Base-by-base conservation (phyloP, 1,140 invertebrate species). In the Drosophila teissieri region DNA sequence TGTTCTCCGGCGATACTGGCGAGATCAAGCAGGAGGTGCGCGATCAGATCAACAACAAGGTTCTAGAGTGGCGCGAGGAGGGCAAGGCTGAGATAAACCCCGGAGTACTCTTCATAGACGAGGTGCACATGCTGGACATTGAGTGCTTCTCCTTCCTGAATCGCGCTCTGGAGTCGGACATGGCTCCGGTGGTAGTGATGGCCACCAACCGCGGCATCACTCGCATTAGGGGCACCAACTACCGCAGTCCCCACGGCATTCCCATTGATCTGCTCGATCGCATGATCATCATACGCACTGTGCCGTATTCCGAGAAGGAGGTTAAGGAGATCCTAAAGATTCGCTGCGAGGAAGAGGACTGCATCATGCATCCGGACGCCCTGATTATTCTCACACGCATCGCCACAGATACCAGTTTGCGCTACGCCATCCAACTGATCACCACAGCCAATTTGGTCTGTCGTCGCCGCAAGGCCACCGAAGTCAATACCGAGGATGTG, bases 131-230 rank as follows among this genome's bases (percentile, higher is more conserved):
- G 98, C 93, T 99, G 68, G 99, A 99, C 86, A 98, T 99, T 52
- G 98, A 99, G 92, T 99, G 98, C 92, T 99, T 99, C 93, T 99
- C 98, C 1, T 99, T 98, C 92, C 93, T 99, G 1, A 99, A 99
- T 93, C 95, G 98, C 48, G 98, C 98, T 0, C 92, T 99, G 22
- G 99, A 99, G 91, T 97, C 97, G 76, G 98, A 99, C 84, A 98
- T 99, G 95, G 96, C 98, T 0, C 99, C 99, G 0, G 96, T 99
- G 24, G 96, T 99, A 3, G 98, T 99, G 8, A 99, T 99, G 97
- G 99, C 99, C 2, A 99, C 98, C n/a, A 99, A 99, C 93, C 94
- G 98, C 74, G 98, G 98, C 12, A 98, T 99, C 45, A 99, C 98
- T 0, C 95, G 96, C 67, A 99, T 99, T 78, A 94, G 99, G 61